These are phyloP conservation scores for Euura saliciscinereae DNA, from an alignment of 1,140 invertebrate genomes.

Conservation along the genomic window DNA sequence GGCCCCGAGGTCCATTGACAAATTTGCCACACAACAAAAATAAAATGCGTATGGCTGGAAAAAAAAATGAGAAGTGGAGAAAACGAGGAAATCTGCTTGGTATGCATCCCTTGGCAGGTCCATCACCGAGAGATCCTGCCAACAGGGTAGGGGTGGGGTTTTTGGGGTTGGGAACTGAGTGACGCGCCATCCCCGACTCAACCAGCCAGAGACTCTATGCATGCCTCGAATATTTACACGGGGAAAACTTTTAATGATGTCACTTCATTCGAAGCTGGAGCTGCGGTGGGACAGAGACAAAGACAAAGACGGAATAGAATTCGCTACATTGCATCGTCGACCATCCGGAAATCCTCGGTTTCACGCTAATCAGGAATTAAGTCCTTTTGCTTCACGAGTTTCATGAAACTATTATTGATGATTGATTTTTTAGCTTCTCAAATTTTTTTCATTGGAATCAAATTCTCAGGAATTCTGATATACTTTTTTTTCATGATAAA, in stretches of 20 bases:
- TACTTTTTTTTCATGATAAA: too few relatives aligned
- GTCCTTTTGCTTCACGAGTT: too few relatives aligned
- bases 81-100: slow-evolving; percentile 36
- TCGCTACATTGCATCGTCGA: too few relatives aligned
- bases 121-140: slow-evolving; percentile 21
- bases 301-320: too few relatives aligned
- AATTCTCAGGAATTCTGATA: too few relatives aligned
- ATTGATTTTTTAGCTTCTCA: too few relatives aligned
- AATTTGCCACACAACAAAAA: slow-evolving; percentile 35
- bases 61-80: neutral
- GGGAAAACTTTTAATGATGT: slow-evolving; percentile 10
- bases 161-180: neutral
- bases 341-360: too few relatives aligned
- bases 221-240: slow-evolving; percentile 14
- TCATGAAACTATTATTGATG: too few relatives aligned
- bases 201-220: neutral
- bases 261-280: neutral
- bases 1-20: slow-evolving; percentile 33
- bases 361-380: too few relatives aligned
- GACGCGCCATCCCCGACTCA: neutral
- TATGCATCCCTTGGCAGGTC: slow-evolving; percentile 40
- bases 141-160: neutral
- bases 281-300: neutral
- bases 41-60: neutral
- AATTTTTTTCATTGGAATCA: too few relatives aligned